Evolutionary conservation across 2,888 invertebrate genomes (phyloP).

Genomic region (Parnassius apollo): DNA sequence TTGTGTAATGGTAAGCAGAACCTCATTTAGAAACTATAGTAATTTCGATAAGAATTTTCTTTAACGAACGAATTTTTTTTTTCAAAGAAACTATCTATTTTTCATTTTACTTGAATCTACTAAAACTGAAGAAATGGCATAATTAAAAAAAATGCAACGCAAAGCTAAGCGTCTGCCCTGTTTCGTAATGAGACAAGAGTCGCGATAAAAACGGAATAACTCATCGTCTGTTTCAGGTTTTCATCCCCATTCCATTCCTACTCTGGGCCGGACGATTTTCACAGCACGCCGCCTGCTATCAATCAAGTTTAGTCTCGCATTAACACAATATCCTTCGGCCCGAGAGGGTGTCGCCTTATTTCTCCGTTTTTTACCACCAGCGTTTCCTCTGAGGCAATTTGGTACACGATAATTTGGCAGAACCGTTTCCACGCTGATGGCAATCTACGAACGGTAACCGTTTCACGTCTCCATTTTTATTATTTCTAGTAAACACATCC

Average conservation of each 20-base stretch:
- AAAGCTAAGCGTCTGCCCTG: background rate
- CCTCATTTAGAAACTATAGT: too few relatives aligned
- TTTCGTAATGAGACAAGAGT: conserved; percentile 7
- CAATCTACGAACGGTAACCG: conserved; percentile 73
- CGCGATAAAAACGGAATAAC: conserved; percentile 11
- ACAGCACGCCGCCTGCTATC: conserved; percentile 56
- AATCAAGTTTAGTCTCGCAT: conserved; percentile 81
- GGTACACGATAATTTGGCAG: conserved; percentile 67
- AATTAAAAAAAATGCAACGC: background rate
- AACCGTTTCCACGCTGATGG: conserved; percentile 69
- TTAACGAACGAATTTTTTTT: too few relatives aligned
- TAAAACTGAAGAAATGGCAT: too few relatives aligned
- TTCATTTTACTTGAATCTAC: too few relatives aligned
- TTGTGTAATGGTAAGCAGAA: too few relatives aligned
- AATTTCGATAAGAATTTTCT: too few relatives aligned
- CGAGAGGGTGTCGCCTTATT: conserved; percentile 76
- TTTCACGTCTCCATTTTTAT: conserved; percentile 41
- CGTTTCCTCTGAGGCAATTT: conserved; percentile 52
- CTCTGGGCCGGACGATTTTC: conserved; percentile 49
- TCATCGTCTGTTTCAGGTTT: conserved; percentile 13
- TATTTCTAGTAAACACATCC: conserved; percentile 31
- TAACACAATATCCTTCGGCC: conserved; percentile 77
- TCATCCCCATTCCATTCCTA: conserved; percentile 7
- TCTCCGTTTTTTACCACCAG: conserved; percentile 61
- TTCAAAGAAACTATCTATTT: too few relatives aligned